Evolutionary conservation across 1,140 invertebrate genomes (phyloP).

Genomic region (Plectus sambesii): DNA sequence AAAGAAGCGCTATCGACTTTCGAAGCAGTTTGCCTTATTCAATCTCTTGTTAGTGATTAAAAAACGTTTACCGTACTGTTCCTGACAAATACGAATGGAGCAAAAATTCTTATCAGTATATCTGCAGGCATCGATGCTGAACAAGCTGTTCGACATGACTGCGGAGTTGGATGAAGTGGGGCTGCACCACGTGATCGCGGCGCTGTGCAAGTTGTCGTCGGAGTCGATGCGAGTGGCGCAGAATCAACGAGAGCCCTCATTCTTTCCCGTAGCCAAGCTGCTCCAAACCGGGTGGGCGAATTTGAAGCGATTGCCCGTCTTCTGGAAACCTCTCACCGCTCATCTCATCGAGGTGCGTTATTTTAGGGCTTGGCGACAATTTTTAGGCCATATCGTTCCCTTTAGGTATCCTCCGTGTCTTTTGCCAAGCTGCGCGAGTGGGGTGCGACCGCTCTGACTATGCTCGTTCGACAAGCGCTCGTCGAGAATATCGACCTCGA

Average conservation of each 20-base stretch:
- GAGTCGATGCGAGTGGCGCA: slow-evolving; percentile 65
- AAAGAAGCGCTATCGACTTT: no score
- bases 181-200: slow-evolving; percentile 88
- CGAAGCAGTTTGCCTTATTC: slow-evolving; percentile 5
- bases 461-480: slow-evolving; percentile 80
- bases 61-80: slow-evolving; percentile 21
- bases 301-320: slow-evolving; percentile 75
- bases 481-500: slow-evolving; percentile 51
- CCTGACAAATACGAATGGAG: no score
- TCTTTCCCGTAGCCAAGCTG: slow-evolving; percentile 92
- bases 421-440: slow-evolving; percentile 88
- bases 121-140: no score
- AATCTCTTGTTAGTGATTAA: not conserved
- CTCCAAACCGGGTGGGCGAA: slow-evolving; percentile 91
- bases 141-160: slow-evolving; percentile 34
- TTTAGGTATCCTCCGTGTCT: slow-evolving; percentile 70
- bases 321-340: slow-evolving; percentile 91
- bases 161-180: slow-evolving; percentile 70
- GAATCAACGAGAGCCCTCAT: slow-evolving; percentile 66
- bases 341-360: slow-evolving; percentile 72
- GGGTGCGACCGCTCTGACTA: slow-evolving; percentile 91
- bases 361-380: slow-evolving; percentile 9
- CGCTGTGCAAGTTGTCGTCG: slow-evolving; percentile 82
- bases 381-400: slow-evolving; percentile 7
- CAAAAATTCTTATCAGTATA: no score